Conservation (phyloP, 2,113 vertebrate species). For the Xenopus borealis region DNA sequence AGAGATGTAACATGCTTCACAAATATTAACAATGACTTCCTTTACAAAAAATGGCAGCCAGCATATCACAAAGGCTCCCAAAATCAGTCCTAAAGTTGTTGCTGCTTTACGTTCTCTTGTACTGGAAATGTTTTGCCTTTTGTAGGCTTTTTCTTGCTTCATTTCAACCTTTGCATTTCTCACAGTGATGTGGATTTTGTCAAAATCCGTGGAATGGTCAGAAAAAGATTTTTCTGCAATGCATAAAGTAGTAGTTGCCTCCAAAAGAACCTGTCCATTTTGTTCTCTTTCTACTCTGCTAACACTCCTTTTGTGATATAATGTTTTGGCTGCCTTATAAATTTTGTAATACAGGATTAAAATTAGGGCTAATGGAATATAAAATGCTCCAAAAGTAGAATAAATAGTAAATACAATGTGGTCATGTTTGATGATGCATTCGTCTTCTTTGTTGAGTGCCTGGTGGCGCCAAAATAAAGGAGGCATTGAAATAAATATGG, state of each 20-base stretch:
- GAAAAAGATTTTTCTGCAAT: slow-evolving; percentile 81
- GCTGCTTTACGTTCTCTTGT: slow-evolving; percentile 89
- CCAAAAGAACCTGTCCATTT: slow-evolving; percentile 84
- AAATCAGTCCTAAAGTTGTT: slow-evolving; percentile 87
- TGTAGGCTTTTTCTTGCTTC: slow-evolving; percentile 74
- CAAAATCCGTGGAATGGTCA: slow-evolving; percentile 81
- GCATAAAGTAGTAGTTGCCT: slow-evolving; percentile 72
- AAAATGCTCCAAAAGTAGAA: slow-evolving; percentile 93
- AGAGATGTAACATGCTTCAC: slow-evolving; percentile 79
- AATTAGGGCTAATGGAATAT: slow-evolving; percentile 89
- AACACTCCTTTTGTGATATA: slow-evolving; percentile 84
- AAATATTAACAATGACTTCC: slow-evolving; percentile 91
- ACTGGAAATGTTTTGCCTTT: slow-evolving; percentile 85
- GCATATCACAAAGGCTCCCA: slow-evolving; percentile 95
- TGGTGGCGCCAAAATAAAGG: slow-evolving; percentile 89
- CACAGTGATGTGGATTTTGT: slow-evolving; percentile 65
- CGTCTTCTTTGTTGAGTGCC: slow-evolving; percentile 71
- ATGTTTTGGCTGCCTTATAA: slow-evolving; percentile 89
- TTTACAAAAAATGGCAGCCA: slow-evolving; percentile 98
- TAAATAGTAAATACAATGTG: slow-evolving; percentile 90
- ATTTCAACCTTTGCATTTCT: slow-evolving; percentile 72
- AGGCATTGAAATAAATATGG: slow-evolving; percentile 90
- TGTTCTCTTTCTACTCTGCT: slow-evolving; percentile 79
- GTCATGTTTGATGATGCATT: slow-evolving; percentile 91
- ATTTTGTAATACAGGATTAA: slow-evolving; percentile 98